These are phyloP conservation scores for Steinernema hermaphroditum DNA, from an alignment of 2,888 invertebrate species.

Conservation along the genomic window DNA sequence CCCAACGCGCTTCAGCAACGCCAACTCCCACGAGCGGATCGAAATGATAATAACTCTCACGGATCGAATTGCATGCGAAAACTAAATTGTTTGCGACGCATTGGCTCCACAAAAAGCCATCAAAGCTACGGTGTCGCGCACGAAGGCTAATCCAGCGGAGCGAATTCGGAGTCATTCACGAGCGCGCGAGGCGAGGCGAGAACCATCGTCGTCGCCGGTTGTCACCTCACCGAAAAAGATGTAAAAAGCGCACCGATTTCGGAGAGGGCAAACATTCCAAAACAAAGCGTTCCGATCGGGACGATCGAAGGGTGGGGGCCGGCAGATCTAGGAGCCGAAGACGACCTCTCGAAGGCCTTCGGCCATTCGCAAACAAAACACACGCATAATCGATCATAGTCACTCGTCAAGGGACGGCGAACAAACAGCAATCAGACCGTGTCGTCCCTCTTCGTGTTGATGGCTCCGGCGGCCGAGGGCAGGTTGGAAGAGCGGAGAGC, in stretches of 20 bases:
- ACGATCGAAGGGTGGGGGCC: too few species aligned
- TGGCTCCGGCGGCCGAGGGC: not conserved
- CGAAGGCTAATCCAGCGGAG: too few species aligned
- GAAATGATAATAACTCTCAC: too few species aligned
- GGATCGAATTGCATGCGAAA: too few species aligned
- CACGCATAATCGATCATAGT: slow-evolving; percentile 20
- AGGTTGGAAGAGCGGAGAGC: not conserved
- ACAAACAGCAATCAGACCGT: slow-evolving; percentile 22
- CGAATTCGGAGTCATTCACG: too few species aligned
- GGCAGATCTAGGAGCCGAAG: too few species aligned
- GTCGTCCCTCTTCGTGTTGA: not conserved
- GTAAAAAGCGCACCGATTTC: not conserved
- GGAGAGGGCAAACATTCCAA: slow-evolving; percentile 10
- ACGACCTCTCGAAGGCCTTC: not conserved
- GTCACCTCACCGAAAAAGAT: not conserved
- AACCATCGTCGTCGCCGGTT: not conserved
- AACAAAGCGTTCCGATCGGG: slow-evolving; percentile 15
- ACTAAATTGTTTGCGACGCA: too few species aligned
- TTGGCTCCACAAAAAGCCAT: too few species aligned
- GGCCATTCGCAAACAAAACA: slow-evolving; percentile 9
- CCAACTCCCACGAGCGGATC: too few species aligned
- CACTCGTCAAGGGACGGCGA: not conserved
- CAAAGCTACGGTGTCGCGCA: too few species aligned
- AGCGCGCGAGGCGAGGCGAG: not conserved
- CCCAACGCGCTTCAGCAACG: too few species aligned